phyloP scores from a whole-genome alignment of 2,113 vertebrate genomes.

The Australoheros scitulus region DNA sequence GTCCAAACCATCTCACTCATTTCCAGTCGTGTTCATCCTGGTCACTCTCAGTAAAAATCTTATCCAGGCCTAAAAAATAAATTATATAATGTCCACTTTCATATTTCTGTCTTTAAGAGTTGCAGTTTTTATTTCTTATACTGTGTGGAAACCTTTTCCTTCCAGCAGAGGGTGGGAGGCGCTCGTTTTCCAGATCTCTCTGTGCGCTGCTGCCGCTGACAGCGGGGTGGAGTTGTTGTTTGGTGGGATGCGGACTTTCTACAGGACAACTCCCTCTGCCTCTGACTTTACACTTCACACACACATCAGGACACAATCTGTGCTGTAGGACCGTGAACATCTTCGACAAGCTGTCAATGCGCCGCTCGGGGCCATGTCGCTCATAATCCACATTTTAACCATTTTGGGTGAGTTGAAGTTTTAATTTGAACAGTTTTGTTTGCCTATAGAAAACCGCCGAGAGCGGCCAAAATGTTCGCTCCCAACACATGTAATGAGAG shows the following conservation, averaged over 20 bases:
- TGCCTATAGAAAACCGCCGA: neutral
- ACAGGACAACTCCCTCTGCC: slow-evolving; percentile 21
- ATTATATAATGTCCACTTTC: no score
- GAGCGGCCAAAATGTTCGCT: neutral
- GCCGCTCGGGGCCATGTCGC: slow-evolving; percentile 58
- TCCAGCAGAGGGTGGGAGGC: slow-evolving; percentile 38
- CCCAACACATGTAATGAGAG: slow-evolving; percentile 44
- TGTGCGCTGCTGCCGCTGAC: neutral
- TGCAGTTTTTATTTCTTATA: no score
- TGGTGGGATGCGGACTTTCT: slow-evolving; percentile 48
- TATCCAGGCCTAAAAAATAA: no score
- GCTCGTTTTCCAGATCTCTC: neutral
- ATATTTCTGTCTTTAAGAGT: no score
- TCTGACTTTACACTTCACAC: slow-evolving; percentile 8
- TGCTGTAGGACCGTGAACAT: slow-evolving; percentile 20
- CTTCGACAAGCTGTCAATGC: neutral
- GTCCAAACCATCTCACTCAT: no score
- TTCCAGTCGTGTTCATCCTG: neutral
- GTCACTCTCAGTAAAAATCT: neutral
- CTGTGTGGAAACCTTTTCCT: neutral
- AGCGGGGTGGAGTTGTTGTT: slow-evolving; percentile 51
- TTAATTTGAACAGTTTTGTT: neutral
- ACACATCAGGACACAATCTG: neutral
- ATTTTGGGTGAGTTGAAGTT: slow-evolving; percentile 70
- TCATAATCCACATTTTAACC: slow-evolving; percentile 44